Conservation (phyloP, 2,113 vertebrate species). For the Nipponia nippon region DNA sequence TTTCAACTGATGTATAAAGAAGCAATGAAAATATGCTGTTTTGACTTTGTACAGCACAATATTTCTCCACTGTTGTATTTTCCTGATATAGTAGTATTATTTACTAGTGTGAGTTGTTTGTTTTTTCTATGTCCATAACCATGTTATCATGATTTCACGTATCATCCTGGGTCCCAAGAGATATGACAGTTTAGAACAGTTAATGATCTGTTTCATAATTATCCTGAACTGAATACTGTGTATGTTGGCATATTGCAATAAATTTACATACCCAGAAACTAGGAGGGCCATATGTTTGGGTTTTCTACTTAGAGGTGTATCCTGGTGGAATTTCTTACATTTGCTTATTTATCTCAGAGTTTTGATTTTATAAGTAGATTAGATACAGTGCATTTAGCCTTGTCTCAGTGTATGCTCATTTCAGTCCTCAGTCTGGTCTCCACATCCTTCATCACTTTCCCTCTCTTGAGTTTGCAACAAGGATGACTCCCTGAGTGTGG, state of each 20-base stretch:
- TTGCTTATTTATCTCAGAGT: background rate
- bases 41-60: background rate
- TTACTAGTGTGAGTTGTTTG: background rate
- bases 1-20: background rate
- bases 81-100: background rate
- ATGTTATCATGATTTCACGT: background rate
- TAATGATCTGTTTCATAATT: constrained; percentile 38
- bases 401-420: background rate
- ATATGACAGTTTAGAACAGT: background rate
- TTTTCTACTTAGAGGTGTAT: background rate
- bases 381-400: background rate
- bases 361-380: background rate
- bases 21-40: background rate
- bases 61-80: background rate
- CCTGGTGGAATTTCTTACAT: background rate
- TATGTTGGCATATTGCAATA: background rate
- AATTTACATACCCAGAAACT: background rate
- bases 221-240: background rate
- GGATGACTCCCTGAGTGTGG: too few species aligned
- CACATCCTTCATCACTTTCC: background rate
- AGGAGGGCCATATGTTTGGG: background rate
- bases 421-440: background rate
- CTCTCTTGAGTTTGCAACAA: background rate
- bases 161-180: background rate
- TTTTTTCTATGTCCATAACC: background rate